A percentile compares a stretch with the other conserved stretches of the same genome.
phyloP scores from a whole-genome alignment of 53 echinoderm and acorn worm species.

The Arbacia lixula region DNA sequence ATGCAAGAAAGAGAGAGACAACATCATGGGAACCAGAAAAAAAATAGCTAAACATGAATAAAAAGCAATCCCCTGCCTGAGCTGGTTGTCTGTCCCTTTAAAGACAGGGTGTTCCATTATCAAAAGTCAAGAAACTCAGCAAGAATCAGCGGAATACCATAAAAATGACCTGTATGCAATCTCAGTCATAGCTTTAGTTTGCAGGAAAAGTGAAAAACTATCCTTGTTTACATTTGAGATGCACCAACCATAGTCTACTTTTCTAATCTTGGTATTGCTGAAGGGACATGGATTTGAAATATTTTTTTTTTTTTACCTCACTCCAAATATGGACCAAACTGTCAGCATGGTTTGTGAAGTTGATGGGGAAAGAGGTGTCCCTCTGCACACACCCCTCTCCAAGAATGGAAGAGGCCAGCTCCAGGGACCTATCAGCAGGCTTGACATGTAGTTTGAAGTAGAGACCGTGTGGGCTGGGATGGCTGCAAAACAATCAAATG shows the following conservation, averaged over 20 bases:
- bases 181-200: no score
- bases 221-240: no score
- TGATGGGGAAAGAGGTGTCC: conserved; percentile 38
- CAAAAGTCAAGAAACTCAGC: no score
- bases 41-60: background rate
- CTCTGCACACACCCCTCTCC: conserved; percentile 60
- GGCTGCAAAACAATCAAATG: conserved; percentile 32
- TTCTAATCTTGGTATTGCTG: background rate
- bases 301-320: conserved; percentile 40
- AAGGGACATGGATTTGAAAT: no score
- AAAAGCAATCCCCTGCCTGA: no score
- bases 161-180: no score
- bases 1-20: background rate
- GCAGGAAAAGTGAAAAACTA: no score
- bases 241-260: no score
- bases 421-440: conserved; percentile 46
- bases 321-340: conserved; percentile 71
- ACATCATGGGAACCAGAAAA: background rate
- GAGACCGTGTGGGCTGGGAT: conserved; percentile 65
- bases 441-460: conserved; percentile 74
- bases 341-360: conserved; percentile 60
- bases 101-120: no score
- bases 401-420: conserved; percentile 64
- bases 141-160: no score
- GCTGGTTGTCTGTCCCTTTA: no score